Percentiles rank a stretch among this genome's conserved stretches.
Evolutionary conservation across 2,797 vertebrate genomes (phyloP).

Genomic region (Girardinus metallicus): DNA sequence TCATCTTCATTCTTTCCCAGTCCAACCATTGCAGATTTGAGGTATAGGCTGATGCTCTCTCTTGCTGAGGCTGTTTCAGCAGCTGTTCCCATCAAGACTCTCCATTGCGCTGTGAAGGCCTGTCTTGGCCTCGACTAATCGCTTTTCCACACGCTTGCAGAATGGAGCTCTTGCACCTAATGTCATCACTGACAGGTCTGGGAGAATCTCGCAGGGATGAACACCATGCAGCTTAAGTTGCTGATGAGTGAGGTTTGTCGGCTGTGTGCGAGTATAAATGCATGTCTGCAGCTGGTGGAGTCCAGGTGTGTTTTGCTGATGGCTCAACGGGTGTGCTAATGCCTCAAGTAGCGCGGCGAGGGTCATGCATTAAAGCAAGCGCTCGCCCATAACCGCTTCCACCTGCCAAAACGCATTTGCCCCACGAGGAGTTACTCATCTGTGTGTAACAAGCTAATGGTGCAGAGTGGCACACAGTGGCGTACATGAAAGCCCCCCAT

Average conservation of each 20-base stretch:
- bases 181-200: constrained; percentile 45
- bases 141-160: constrained; percentile 73
- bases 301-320: constrained; percentile 53
- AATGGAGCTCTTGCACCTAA: constrained; percentile 53
- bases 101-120: constrained; percentile 74
- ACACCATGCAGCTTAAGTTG: constrained; percentile 32
- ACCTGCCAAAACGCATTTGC: constrained; percentile 73
- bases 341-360: constrained; percentile 55
- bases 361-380: constrained; percentile 40
- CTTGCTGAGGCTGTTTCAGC: constrained; percentile 69
- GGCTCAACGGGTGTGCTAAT: constrained; percentile 51
- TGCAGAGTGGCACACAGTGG: constrained; percentile 48
- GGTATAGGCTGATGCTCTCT: constrained; percentile 55
- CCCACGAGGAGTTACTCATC: constrained; percentile 50
- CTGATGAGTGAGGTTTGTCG: constrained; percentile 10
- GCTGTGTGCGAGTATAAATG: not conserved
- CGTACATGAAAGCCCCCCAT: constrained; percentile 38
- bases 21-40: constrained; percentile 63
- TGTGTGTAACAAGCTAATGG: constrained; percentile 64
- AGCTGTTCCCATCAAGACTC: constrained; percentile 78
- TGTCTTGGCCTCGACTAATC: constrained; percentile 75
- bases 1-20: constrained; percentile 15
- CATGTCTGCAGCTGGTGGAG: constrained; percentile 11
- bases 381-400: constrained; percentile 37
- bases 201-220: constrained; percentile 31